Percentiles rank a stretch among this genome's conserved stretches.
phyloP scores from a whole-genome alignment of 2,888 invertebrate species.

The Lepidochrysops patricia region DNA sequence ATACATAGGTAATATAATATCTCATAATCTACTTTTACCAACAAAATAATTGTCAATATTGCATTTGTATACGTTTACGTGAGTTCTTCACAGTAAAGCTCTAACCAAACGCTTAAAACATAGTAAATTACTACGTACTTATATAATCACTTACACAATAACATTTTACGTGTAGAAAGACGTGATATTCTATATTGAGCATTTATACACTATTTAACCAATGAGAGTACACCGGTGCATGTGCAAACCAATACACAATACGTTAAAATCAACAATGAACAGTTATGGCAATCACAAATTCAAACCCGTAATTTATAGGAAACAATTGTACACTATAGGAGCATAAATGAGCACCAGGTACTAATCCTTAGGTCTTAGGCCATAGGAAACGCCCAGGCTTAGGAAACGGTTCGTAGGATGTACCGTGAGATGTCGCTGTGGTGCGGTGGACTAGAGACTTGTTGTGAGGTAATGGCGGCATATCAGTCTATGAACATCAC shows the following conservation, averaged over 20 bases:
- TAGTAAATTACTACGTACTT: background rate
- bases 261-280: slow-evolving; percentile 56
- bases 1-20: background rate
- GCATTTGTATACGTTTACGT: slow-evolving; percentile 1
- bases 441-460: slow-evolving; percentile 66
- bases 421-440: slow-evolving; percentile 34
- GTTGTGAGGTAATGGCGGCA: slow-evolving; percentile 73
- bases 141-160: background rate
- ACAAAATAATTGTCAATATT: background rate
- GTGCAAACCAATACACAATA: slow-evolving; percentile 49
- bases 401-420: slow-evolving; percentile 26
- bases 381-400: background rate
- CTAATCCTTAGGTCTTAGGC: slow-evolving; percentile 27
- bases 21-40: background rate
- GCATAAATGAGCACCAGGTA: slow-evolving; percentile 40
- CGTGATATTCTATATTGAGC: slow-evolving; percentile 45
- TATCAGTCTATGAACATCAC: slow-evolving; percentile 81
- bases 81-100: background rate
- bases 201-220: slow-evolving; percentile 51
- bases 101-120: background rate
- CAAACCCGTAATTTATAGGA: slow-evolving; percentile 46
- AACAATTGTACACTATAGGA: slow-evolving; percentile 6
- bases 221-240: slow-evolving; percentile 51
- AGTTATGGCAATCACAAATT: slow-evolving; percentile 63
- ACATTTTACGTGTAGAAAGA: slow-evolving; percentile 7